Percentiles rank a stretch among this genome's conserved stretches.
These are phyloP conservation scores for Microctenopoma stevenorrisi DNA, from an alignment of 2,797 vertebrate species.

Conservation along the genomic window DNA sequence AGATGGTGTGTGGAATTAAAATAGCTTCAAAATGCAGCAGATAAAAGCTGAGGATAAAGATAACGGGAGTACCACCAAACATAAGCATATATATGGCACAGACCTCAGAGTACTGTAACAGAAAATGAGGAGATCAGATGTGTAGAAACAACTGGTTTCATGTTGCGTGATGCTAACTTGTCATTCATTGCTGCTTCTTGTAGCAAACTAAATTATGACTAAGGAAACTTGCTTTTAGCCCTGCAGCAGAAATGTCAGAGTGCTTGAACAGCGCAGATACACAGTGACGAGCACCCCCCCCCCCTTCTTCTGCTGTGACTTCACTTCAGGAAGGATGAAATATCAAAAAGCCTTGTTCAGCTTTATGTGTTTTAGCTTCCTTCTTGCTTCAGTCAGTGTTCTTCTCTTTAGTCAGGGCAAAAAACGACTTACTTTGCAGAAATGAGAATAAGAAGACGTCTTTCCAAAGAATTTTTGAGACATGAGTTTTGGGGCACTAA, in stretches of 20 bases:
- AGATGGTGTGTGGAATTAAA: neutral
- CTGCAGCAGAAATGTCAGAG: constrained; percentile 36
- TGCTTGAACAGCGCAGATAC: constrained; percentile 22
- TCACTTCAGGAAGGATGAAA: constrained; percentile 43
- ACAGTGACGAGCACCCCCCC: constrained; percentile 3
- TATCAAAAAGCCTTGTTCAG: constrained; percentile 34
- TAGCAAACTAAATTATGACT: constrained; percentile 49
- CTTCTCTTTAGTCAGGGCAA: neutral
- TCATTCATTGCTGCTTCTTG: constrained; percentile 20
- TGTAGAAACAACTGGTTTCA: constrained; percentile 23
- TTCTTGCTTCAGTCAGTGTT: neutral
- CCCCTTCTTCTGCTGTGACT: constrained; percentile 14
- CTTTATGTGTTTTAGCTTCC: constrained; percentile 22
- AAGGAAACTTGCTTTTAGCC: constrained; percentile 44
- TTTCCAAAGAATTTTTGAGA: neutral
- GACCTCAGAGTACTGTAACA: constrained; percentile 13
- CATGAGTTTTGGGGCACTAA: constrained; percentile 1
- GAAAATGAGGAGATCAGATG: constrained; percentile 6
- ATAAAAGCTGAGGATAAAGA: constrained; percentile 13
- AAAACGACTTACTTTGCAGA: constrained; percentile 8
- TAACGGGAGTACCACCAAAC: neutral
- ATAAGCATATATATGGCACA: constrained; percentile 1
- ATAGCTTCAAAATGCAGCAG: neutral
- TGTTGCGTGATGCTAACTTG: constrained; percentile 12
- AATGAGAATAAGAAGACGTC: neutral